Percentiles rank a stretch among this genome's conserved stretches.
Evolutionary conservation across 1,140 invertebrate genomes (phyloP).

Genomic region (Octopus bimaculoides): DNA sequence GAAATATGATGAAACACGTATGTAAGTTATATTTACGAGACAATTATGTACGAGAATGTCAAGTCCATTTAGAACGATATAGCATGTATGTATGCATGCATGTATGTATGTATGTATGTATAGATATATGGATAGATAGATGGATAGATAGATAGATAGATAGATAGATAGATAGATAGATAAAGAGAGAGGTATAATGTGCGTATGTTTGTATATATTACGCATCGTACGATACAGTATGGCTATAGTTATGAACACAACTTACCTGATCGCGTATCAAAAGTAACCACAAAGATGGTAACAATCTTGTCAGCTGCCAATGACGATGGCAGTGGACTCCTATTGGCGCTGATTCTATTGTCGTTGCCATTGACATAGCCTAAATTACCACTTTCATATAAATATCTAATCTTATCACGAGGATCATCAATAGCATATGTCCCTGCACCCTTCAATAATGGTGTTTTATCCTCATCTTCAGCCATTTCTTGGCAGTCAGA

Average conservation of each 20-base stretch:
- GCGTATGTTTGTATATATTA: too few relatives aligned
- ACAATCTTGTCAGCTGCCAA: conserved; percentile 47
- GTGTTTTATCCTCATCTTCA: conserved; percentile 39
- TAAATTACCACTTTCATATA: conserved; percentile 27
- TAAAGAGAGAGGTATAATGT: too few relatives aligned
- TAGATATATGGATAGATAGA: too few relatives aligned
- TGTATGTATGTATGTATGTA: too few relatives aligned
- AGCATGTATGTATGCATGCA: too few relatives aligned
- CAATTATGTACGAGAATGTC: too few relatives aligned
- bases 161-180: too few relatives aligned
- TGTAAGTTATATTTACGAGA: too few relatives aligned
- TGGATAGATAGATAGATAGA: too few relatives aligned
- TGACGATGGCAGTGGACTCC: conserved; percentile 23
- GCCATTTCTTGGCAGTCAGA: conserved; percentile 6
- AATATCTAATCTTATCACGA: conserved; percentile 25
- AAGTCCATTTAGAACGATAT: too few relatives aligned
- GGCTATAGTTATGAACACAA: not conserved
- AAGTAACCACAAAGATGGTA: conserved; percentile 58
- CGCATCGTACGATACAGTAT: too few relatives aligned
- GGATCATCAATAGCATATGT: conserved; percentile 23
- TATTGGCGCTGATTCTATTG: conserved; percentile 32
- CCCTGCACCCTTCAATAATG: conserved; percentile 36
- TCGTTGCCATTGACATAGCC: conserved; percentile 23
- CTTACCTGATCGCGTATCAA: conserved; percentile 57
- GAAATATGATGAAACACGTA: too few relatives aligned